Base-by-base conservation (phyloP, 2,888 invertebrate species). In the Thymelicus acteon region DNA sequence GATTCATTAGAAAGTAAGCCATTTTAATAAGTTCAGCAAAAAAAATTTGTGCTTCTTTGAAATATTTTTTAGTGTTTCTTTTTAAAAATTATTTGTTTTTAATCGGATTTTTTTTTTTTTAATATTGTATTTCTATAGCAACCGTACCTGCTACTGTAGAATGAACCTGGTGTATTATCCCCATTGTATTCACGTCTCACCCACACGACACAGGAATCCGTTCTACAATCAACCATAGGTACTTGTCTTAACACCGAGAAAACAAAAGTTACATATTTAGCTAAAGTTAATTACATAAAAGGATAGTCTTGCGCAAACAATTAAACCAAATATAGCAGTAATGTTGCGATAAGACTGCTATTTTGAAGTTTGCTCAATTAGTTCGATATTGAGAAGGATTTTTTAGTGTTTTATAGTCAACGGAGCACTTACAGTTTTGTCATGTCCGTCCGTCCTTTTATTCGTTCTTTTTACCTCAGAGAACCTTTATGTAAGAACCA, bases 241-340 rank as follows among this genome's bases (percentile, higher is more conserved):
- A 2, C 31, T 31, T 31, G 31, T 31, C 12, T 63, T 69, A 63
- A 69, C 48, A 58, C 58, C 58, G 47, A 64, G 63, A 63, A 31
- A 61, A 64, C 69, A 63, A 31, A 61, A 69, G 44, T 61, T 61
- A 68, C n/a, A n/a, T n/a, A n/a, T 61, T 68, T 61, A 54, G 67
- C 61, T 61, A 54, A 61, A 54, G 24, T 13, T 68, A 54, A 61
- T 68, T 61, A 68, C 67, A 61, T 68, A 68, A 68, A 60, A 15
- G 61, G 67, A 68, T 68, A 61, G 61, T 19, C 13, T 13, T 61
- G 15, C 44, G 40, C 54, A 68, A 68, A 68, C 67, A 40, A 31
- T 31, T 5, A 61, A 68, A 68, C 61, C 54, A 68, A 67, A 68
- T 60, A 60, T 54, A 68, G 60, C 19, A 19, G 19, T 15, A 6